phyloP scores from a whole-genome alignment of 2,888 invertebrate genomes.

The Cinara cedri region DNA sequence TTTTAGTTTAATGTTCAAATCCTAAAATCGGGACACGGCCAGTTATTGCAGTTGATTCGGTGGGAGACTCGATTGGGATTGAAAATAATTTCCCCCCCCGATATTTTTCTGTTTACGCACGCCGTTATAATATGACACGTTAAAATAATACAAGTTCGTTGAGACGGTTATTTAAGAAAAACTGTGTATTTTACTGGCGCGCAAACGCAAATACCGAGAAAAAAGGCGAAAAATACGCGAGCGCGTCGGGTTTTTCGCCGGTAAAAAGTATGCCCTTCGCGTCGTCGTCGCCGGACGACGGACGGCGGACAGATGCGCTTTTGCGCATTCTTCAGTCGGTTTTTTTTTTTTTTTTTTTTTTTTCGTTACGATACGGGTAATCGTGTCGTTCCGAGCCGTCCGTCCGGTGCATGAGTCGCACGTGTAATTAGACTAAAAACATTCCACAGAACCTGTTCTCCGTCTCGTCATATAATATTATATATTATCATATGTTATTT shows the following conservation, averaged over 20 bases:
- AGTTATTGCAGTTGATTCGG: too few relatives aligned
- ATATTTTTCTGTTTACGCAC: too few relatives aligned
- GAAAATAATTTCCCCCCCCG: too few relatives aligned
- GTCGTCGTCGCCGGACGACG: background rate
- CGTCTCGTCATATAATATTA: background rate
- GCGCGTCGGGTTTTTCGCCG: background rate
- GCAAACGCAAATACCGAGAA: too few relatives aligned
- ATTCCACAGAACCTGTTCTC: constrained; percentile 46
- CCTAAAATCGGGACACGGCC: too few relatives aligned
- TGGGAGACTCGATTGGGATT: too few relatives aligned
- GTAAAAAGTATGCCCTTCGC: background rate
- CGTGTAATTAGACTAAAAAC: constrained; percentile 41
- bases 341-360: background rate
- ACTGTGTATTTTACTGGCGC: too few relatives aligned
- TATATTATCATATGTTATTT: background rate
- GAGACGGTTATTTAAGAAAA: too few relatives aligned
- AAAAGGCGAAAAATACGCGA: background rate
- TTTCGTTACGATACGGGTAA: background rate
- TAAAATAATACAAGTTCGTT: too few relatives aligned
- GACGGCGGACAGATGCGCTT: constrained; percentile 9
- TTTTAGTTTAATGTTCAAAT: too few relatives aligned
- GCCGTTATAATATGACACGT: too few relatives aligned
- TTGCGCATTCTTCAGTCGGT: constrained; percentile 19
- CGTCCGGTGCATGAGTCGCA: constrained; percentile 1
- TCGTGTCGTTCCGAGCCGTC: constrained; percentile 10